Conservation (phyloP, 2,113 vertebrate species). For the Eira barbara region DNA sequence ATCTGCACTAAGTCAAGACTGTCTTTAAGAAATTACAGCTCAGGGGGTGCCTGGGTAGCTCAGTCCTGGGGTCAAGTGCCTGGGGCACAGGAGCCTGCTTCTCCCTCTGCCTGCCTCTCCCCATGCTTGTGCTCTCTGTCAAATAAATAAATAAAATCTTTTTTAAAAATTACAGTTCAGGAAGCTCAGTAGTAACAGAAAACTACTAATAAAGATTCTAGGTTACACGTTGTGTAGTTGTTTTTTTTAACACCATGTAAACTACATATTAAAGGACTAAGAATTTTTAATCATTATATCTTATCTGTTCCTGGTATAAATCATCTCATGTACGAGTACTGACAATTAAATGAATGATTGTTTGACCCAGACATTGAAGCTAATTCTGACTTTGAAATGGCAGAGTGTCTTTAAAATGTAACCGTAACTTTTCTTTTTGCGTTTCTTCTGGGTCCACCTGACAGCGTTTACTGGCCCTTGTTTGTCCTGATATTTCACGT, state of each 20-base stretch:
- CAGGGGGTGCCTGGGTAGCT: not conserved
- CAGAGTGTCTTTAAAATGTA: not conserved
- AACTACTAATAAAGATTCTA: not conserved
- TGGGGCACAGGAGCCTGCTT: too few species aligned
- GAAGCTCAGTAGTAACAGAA: not conserved
- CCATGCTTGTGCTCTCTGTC: too few species aligned
- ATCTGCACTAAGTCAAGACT: too few species aligned
- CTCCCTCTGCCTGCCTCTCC: too few species aligned
- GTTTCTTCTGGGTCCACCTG: not conserved
- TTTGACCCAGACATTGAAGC: not conserved
- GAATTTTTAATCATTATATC: not conserved
- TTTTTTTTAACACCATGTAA: not conserved
- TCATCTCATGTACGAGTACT: not conserved
- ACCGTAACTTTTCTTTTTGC: not conserved
- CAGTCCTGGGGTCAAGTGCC: too few species aligned
- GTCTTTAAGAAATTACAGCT: not conserved
- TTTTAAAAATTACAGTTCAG: not conserved
- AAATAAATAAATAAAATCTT: too few species aligned
- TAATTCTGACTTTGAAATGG: not conserved
- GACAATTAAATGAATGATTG: not conserved
- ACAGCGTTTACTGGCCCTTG: conserved; percentile 96
- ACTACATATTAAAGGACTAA: not conserved
- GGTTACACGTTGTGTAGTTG: not conserved
- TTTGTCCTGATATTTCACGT: conserved; percentile 95
- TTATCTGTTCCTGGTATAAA: not conserved